Percentiles rank a stretch among this genome's conserved stretches.
Conservation (phyloP, 2,113 vertebrate genomes). For the Pelobates fuscus region DNA sequence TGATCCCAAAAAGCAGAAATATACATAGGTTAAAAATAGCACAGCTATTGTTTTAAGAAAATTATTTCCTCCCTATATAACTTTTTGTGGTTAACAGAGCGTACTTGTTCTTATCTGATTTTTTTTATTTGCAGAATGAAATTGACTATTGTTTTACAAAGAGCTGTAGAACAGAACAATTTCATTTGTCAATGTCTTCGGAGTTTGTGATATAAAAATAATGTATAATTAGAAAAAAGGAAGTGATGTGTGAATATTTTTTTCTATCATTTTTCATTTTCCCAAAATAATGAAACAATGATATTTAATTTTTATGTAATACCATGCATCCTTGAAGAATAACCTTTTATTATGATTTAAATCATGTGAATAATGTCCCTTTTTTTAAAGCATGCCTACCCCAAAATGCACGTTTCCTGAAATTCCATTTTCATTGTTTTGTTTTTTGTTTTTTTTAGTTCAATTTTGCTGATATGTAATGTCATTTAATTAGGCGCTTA, state of each 20-base stretch:
- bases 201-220: background rate
- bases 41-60: background rate
- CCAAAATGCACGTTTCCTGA: too few relatives aligned
- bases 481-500: too few relatives aligned
- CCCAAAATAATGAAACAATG: too few relatives aligned
- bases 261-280: too few relatives aligned
- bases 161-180: background rate
- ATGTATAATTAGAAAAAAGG: background rate
- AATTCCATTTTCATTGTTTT: too few relatives aligned
- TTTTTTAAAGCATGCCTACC: too few relatives aligned
- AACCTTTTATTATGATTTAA: too few relatives aligned
- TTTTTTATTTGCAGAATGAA: accelerated
- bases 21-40: background rate
- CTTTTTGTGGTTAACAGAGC: accelerated
- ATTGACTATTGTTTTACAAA: background rate
- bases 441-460: too few relatives aligned
- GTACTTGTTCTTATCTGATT: accelerated
- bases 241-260: background rate
- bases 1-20: background rate
- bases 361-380: too few relatives aligned
- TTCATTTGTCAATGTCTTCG: background rate
- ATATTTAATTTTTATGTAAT: too few relatives aligned
- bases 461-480: too few relatives aligned
- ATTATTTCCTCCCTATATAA: background rate
- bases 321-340: too few relatives aligned